A percentile compares a stretch with the other conserved stretches of the same genome.
Conservation (phyloP, 2,888 invertebrate genomes). For the Drosophila glabriapex region DNA sequence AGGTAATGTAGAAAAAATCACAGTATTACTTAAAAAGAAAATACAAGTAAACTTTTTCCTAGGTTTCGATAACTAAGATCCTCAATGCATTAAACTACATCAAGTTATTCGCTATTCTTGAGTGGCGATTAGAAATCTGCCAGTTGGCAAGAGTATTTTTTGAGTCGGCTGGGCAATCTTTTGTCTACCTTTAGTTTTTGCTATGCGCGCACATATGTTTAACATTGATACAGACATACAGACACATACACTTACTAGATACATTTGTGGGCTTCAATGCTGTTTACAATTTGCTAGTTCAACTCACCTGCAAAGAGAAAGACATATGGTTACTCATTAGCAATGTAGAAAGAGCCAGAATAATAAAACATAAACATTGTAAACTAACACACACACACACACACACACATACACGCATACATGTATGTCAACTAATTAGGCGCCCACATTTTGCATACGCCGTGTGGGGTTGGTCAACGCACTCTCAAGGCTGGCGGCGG, state of each 20-base stretch:
- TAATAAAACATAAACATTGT: constrained; percentile 16
- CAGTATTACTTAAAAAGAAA: background rate
- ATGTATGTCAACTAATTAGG: constrained; percentile 56
- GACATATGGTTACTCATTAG: constrained; percentile 36
- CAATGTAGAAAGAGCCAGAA: constrained; percentile 13
- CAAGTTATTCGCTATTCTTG: background rate
- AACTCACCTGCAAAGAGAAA: constrained; percentile 64
- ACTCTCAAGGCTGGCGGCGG: constrained; percentile 67
- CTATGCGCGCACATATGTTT: constrained; percentile 30
- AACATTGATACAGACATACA: constrained; percentile 20
- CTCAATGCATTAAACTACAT: background rate
- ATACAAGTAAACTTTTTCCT: too few species aligned
- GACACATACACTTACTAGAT: constrained; percentile 41
- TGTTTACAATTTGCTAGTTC: constrained; percentile 28
- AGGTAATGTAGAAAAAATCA: background rate
- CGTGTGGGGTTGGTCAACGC: constrained; percentile 69
- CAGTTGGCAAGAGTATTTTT: constrained; percentile 10
- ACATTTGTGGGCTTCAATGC: constrained; percentile 34
- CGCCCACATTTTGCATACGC: constrained; percentile 71
- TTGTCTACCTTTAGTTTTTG: constrained; percentile 4
- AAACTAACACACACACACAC: constrained; percentile 4
- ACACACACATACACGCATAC: background rate
- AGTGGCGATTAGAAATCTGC: background rate
- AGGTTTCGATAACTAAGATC: background rate
- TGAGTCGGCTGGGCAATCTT: background rate